A percentile compares a stretch with the other conserved stretches of the same genome.
These are phyloP conservation scores for Polydrusus pterygomalis DNA, from an alignment of 2,888 invertebrate genomes.

Conservation along the genomic window DNA sequence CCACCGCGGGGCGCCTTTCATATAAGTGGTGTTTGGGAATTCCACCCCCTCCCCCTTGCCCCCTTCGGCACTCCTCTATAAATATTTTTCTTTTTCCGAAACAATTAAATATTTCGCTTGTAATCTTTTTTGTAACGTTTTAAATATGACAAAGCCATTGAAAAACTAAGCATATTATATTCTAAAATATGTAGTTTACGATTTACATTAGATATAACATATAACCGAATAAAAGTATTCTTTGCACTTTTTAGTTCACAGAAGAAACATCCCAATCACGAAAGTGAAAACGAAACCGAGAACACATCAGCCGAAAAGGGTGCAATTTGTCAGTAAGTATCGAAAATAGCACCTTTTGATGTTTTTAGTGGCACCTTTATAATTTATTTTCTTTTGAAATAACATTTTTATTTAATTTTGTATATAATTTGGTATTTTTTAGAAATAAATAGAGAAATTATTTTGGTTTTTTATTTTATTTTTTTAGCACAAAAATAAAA, in stretches of 20 bases:
- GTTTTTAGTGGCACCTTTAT: neutral
- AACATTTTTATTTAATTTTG: neutral
- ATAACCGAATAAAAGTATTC: neutral
- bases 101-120: no score
- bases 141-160: no score
- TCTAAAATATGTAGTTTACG: no score
- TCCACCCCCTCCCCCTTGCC: no score
- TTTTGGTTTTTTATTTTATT: neutral
- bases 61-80: no score
- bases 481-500: no score
- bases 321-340: conserved; percentile 93
- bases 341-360: neutral
- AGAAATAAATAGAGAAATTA: neutral
- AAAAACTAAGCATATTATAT: no score
- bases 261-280: conserved; percentile 82
- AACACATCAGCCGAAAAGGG: conserved; percentile 92
- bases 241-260: conserved; percentile 67
- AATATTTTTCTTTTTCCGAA: no score
- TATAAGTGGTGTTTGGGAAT: no score
- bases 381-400: neutral
- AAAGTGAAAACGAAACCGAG: conserved; percentile 86
- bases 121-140: no score
- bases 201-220: no score
- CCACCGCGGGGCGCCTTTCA: no score
- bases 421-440: neutral